phyloP scores from a whole-genome alignment of 2,113 vertebrate species.

The Cettia cetti region DNA sequence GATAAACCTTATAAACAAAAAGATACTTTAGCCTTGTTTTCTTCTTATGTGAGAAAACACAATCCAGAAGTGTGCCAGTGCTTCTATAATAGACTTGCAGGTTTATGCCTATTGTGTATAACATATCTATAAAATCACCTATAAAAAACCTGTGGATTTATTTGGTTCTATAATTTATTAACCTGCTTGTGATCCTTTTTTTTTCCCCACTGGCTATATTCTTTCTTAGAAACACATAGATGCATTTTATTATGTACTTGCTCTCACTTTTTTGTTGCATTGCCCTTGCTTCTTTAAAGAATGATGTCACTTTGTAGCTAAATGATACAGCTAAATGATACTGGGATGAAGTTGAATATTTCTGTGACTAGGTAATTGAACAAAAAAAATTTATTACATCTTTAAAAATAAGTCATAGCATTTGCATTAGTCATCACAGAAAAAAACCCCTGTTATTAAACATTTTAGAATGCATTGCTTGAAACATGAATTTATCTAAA shows the following conservation, averaged over 20 bases:
- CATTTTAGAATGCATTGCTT: not conserved
- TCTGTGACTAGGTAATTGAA: not conserved
- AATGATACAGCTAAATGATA: not conserved
- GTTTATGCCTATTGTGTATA: not conserved
- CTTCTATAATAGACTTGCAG: not conserved
- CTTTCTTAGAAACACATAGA: not conserved
- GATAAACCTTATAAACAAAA: not conserved
- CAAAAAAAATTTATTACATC: not conserved
- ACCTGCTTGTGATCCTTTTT: not conserved
- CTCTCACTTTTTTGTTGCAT: not conserved
- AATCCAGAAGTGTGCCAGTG: not conserved
- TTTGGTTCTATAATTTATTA: not conserved
- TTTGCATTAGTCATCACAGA: not conserved
- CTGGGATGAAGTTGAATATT: not conserved
- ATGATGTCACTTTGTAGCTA: not conserved
- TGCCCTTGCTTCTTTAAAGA: not conserved
- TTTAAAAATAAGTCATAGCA: slow-evolving; percentile 13
- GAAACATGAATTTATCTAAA: not conserved
- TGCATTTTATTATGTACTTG: not conserved
- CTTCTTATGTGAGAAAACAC: not conserved
- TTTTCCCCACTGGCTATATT: not conserved
- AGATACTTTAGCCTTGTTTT: not conserved
- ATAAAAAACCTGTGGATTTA: not conserved
- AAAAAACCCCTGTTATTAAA: not conserved
- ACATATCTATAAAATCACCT: not conserved